Base-by-base conservation (phyloP, 2,113 vertebrate species). In the Ploceus nigricollis region DNA sequence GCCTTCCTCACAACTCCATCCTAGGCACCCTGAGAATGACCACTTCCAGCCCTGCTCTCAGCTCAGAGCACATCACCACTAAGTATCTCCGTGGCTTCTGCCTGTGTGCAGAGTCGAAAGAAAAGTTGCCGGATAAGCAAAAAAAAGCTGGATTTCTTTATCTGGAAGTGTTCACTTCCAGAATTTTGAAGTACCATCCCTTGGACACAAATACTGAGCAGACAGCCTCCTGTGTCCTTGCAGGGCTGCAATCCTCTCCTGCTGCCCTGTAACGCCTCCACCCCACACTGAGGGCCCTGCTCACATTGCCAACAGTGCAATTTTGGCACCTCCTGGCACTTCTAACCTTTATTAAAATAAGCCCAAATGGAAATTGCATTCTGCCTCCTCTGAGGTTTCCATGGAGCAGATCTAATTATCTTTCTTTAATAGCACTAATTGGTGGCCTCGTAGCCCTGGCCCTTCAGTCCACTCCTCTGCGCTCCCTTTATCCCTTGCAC, bases 351-450 rank as follows among this genome's bases (percentile, higher is more conserved):
- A 95, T 97, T 95, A 97, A 97, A 96, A 96, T 82, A 95, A 94
- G 44, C 51, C 86, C 85, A 90, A 94, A 51, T 72, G 87, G 94
- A 92, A 97, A 97, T 93, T 95, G 69, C 93, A 94, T 96, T 82
- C 92, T 94, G 75, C n/a, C 53, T 92, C 83, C 93, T 89, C 90
- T 89, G 94, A 58, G 58, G 97, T 98, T 98, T 97, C 98, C 97
- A 98, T 96, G 96, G 98, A 95, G 97, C 94, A 96, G 85, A 96
- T 96, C 97, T 97, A 97, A 98, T 98, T 97, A 98, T 97, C 96
- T 97, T 97, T 89, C 80, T 96, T 91, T 97, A 98, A 97, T 84
- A 96, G 94, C 96, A 93, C 94, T 98, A 98, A 98, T 97, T 97
- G 97, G 97, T 19, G 57, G 95, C 88, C 94, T 97, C 30, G 20